Percentiles rank a stretch among this genome's conserved stretches.
Conservation (phyloP, 2,113 vertebrate genomes). For the Amphilophus citrinellus region DNA sequence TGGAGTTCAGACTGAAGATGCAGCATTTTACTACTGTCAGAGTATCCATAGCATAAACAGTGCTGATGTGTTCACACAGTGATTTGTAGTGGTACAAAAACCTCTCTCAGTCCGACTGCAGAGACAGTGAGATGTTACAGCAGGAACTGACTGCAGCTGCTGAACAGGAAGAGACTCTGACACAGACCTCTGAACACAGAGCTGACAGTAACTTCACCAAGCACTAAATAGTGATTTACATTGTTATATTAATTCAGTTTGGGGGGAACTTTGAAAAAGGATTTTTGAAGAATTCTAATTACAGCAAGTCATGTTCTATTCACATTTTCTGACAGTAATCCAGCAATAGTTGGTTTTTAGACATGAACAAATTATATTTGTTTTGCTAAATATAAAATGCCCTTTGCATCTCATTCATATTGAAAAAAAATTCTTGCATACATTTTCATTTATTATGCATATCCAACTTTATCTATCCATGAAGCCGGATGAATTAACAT, state of each 20-base stretch:
- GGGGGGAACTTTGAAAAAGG: background rate
- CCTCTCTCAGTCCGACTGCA: constrained; percentile 40
- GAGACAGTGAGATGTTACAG: constrained; percentile 2
- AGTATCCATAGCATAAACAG: background rate
- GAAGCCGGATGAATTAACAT: too few species aligned
- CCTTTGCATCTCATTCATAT: too few species aligned
- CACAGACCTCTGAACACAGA: constrained; percentile 23
- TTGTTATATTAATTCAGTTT: background rate
- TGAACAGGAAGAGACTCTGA: constrained; percentile 3
- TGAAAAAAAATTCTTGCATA: too few species aligned
- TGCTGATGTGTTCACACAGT: constrained; percentile 39
- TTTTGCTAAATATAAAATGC: too few species aligned
- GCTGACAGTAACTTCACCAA: background rate
- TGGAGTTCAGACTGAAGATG: constrained; percentile 54
- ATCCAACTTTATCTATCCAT: too few species aligned
- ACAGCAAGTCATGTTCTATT: background rate
- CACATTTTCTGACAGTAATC: background rate
- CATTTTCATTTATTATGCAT: too few species aligned
- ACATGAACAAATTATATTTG: background rate
- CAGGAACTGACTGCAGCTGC: background rate
- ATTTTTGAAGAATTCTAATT: background rate
- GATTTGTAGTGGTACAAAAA: constrained; percentile 64
- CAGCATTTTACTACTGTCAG: constrained; percentile 62
- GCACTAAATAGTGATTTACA: background rate
- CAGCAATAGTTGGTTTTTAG: background rate